Base-by-base conservation (phyloP, 2,113 vertebrate genomes). In the Ochotona curzoniae region DNA sequence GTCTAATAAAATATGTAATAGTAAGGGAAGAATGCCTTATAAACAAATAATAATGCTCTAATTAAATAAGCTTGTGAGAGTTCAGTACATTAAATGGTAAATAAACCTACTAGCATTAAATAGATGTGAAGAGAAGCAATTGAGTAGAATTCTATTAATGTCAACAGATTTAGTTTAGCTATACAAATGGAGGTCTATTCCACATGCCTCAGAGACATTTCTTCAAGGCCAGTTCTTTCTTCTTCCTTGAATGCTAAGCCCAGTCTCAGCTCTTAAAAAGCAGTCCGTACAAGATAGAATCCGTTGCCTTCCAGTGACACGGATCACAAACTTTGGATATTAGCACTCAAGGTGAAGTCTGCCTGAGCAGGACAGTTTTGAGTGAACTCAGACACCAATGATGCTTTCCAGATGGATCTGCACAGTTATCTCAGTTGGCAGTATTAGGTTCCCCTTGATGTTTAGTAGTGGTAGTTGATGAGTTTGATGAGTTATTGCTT, bases 71-170 rank as follows among this genome's bases (percentile, higher is more conserved):
- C 60, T 78, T 79, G 9, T 47, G 74, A 82, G 8, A 7, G 86
- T 47, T 89, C 8, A 63, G 10, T 60, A 67, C 2, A 69, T 32
- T 64, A 89, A 80, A 74, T 57, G 5, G n/a, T 67, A 61, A 81
- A 54, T 78, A 86, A 89, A 28, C 38, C 20, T 47, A 89, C 8
- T 78, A 86, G 47, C 15, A 76, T 66, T 57, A 92, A 89, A 44
- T 38, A 81, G 23, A 91, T 61, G 35, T 51, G 74, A 69, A 67
- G 17, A 60, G 1, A 76, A 57, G 10, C n/a, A 83, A 64, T 81
- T 51, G 73, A 64, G 14, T 38, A 89, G 30, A 47, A 64, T 49
- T 26, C 51, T 80, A 47, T 80, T 80, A 93, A 76, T 73, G 35
- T 57, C 60, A 67, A 60, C 25, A 82, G 26, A 14, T 76, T 44